Evolutionary conservation across 2,888 invertebrate genomes (phyloP).

Genomic region (Lepidonotus clava): DNA sequence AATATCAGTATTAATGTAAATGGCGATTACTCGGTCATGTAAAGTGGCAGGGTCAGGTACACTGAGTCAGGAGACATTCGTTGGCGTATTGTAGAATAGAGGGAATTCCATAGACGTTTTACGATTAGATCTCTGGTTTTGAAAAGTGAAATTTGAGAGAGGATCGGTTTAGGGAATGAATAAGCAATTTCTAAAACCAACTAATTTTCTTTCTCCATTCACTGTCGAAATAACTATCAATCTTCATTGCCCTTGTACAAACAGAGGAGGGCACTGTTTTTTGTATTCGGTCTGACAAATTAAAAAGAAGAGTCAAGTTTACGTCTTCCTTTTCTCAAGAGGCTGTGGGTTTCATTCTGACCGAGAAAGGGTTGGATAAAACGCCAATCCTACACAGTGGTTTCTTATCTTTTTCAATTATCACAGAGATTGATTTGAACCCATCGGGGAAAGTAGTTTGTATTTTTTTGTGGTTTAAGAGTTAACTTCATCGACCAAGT

Average conservation of each 20-base stretch:
- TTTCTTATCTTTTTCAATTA: slow-evolving; percentile 3
- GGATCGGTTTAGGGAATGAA: no score
- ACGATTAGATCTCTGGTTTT: no score
- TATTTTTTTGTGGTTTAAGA: no score
- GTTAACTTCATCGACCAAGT: no score
- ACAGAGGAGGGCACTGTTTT: not conserved
- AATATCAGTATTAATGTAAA: no score
- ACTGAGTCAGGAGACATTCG: no score
- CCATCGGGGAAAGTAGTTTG: not conserved
- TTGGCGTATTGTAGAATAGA: no score
- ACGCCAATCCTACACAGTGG: not conserved
- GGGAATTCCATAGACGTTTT: no score
- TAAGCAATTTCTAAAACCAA: not conserved
- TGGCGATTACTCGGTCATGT: no score
- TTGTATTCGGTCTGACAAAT: not conserved
- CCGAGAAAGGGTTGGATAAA: slow-evolving; percentile 4
- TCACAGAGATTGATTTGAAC: not conserved
- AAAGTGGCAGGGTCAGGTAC: no score
- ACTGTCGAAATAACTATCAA: not conserved
- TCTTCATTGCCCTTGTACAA: not conserved
- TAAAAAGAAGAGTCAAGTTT: not conserved
- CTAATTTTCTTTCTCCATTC: not conserved
- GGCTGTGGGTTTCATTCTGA: not conserved
- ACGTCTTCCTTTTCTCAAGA: not conserved
- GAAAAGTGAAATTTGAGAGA: no score